Evolutionary conservation across 2,113 vertebrate genomes (phyloP), one percentile per base, ranked within the genome.

Genomic region (Pelvicachromis taeniatus): DNA sequence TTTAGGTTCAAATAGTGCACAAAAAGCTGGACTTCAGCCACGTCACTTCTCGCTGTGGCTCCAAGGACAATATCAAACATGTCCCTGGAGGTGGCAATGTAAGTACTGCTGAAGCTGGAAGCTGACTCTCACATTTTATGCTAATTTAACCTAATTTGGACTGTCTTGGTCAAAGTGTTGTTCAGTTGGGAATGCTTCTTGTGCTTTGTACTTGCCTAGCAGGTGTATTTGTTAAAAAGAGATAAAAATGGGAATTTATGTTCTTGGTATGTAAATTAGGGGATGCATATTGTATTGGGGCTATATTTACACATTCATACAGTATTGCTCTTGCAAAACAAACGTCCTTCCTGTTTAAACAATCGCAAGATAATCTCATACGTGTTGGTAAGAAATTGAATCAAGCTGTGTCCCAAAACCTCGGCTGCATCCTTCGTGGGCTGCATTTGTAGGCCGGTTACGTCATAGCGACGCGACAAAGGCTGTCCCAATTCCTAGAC

Each of bases 61-160:
- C 99, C 97, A 99, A 99, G 97, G 99, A 99, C 97, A 99, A 99
- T 97, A 99, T 99, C 97, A 99, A 99, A 97, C 98, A 99, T 97
- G 97, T 99, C 96, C 99, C 99, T 95, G 98, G 99, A 96, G 98
- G 99, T 96, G 99, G 99, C 94, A 99, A 99, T 96, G 99, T 99
- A 97, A 99, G 98, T 99, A 98, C 90, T 89, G 91, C 89, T 90
- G 83, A 85, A 83, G 70, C 86, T 79, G 77, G 70, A 84, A 83
- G 77, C 87, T 78, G 75, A 81, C 84, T 89, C 86, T 83, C 70
- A 7, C 70, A 52, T 38, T 56, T 61, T 73, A 75, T 78, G 48
- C 68, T 38, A 86, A 92, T 85, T 52, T 56, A 21, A 16, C 17
- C 23, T 61, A 9, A 29, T 61, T 83, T 19, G 12, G 45, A 7